These are phyloP conservation scores for Oreotragus oreotragus DNA, from an alignment of 2,113 vertebrate genomes.

Conservation along the genomic window DNA sequence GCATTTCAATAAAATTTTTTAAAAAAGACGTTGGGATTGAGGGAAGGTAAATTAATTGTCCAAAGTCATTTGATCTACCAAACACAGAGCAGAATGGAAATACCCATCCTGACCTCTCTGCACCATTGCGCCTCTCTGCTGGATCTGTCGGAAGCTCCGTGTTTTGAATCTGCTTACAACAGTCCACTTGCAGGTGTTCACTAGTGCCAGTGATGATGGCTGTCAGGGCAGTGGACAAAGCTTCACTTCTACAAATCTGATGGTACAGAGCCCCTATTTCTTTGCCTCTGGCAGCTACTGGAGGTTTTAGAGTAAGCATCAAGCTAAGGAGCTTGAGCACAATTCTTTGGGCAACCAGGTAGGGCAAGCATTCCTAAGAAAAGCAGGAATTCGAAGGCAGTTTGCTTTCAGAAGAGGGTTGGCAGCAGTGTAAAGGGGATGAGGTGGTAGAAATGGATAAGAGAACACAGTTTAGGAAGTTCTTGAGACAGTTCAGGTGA, in stretches of 20 bases:
- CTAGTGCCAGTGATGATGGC: not conserved
- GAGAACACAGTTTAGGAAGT: not conserved
- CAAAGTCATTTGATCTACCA: not conserved
- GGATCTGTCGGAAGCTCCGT: not conserved
- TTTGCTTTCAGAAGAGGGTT: not conserved
- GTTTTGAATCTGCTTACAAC: not conserved
- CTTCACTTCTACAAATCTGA: not conserved
- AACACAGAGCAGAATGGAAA: not conserved
- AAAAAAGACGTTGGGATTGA: not conserved
- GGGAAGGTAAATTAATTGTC: not conserved
- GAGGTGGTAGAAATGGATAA: not conserved
- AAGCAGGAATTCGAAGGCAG: not conserved
- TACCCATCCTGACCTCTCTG: too few relatives aligned
- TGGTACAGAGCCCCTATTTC: not conserved
- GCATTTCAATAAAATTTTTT: not conserved
- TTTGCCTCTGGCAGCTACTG: not conserved
- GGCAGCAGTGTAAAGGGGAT: not conserved
- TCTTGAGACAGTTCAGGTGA: not conserved
- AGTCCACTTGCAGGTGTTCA: not conserved
- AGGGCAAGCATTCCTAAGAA: not conserved
- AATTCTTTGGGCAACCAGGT: not conserved
- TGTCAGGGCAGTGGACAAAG: not conserved
- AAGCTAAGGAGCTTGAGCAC: not conserved
- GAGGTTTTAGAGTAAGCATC: not conserved
- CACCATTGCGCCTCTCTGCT: not conserved